Evolutionary conservation across 2,113 vertebrate genomes (phyloP), one percentile per base, ranked within the genome.

Genomic region (Prionailurus viverrinus): DNA sequence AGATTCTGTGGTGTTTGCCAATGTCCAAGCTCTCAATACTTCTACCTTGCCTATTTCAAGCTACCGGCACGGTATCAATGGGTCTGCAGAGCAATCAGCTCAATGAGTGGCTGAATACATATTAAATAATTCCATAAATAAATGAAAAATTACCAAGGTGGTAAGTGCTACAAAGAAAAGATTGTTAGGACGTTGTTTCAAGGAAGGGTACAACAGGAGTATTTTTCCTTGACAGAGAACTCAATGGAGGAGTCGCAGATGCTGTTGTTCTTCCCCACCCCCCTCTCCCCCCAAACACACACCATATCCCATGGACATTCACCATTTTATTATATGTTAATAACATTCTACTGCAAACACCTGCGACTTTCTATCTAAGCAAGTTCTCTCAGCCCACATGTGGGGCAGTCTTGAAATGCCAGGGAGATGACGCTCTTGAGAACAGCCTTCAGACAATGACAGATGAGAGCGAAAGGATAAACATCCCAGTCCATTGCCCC

Each of bases 241-340:
- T 90, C 89, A 51, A 13, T 7, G 55, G 83, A 73, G 33, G 33
- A 89, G 51, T 11, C 74, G 39, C 45, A 90, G 55, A 78, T 74
- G 21, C 14, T 82, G 33, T 11, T 21, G 5, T 21, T 68, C 78
- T n/a, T 89, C 51, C 79, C 73, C 9, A 27, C 6, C 18, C 18
- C 19, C 45, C 29, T 36, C 58, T 29, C 58, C 3, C n/a, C n/a
- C 21, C 1, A 81, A 58, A 84, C 23, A 71, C 58, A 85, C 61
- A 36, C 41, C 3, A 7, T 5, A 25, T 18, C 66, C 41, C 63
- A 71, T 0, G 1, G 29, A 39, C 41, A 85, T 36, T 91, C 88
- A 78, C 91, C 74, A 84, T 69, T 79, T 97, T 65, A 53, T 79
- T 83, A 68, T 66, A 87, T 16, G 84, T 84, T 94, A 63, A 96